Base-by-base conservation (phyloP, 2,797 vertebrate genomes). In the Pachyuromys duprasi region DNA sequence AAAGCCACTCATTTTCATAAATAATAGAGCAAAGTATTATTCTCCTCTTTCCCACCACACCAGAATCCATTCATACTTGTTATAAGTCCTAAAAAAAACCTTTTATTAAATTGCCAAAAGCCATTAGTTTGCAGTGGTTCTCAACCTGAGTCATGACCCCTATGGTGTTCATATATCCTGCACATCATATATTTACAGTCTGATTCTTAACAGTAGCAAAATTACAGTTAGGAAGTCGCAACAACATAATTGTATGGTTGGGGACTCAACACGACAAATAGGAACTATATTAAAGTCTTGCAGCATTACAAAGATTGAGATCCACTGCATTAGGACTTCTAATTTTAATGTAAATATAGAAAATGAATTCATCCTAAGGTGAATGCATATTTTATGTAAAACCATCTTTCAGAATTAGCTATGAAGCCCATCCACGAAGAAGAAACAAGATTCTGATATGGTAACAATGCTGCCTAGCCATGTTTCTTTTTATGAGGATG, bases 61-160 rank as follows among this genome's bases (percentile, higher is more conserved):
- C 39, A 78, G 26, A 92, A 92, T 78, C 20, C 18, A 88, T 53
- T 74, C 49, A 67, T 11, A 39, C 45, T 65, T 2, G 0, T 39
- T 5, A 4, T 53, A 49, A 94, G 24, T 6, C 33, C n/a, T n/a
- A 31, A 83, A 49, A 89, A 95, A 92, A 69, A 36, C 31, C 42
- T 90, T 88, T 94, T 74, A 57, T 88, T 60, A 90, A 81, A 79
- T 15, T 86, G 57, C 78, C 45, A 81, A 31, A 94, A 70, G 22
- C 22, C 69, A 39, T 72, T 39, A 49, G 9, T 9, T 49, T 1
- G 11, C 49, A 49, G 45, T 49, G 45, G 45, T 49, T 49, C 45
- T 49, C 45, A 49, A 49, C 49, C 49, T 49, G 49, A 49, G 45
- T 49, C 45, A 49, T 49, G 45, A 49, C 45, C 45, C 49, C 49